Conservation (phyloP, 1,140 invertebrate genomes). For the Danaus plexippus region DNA sequence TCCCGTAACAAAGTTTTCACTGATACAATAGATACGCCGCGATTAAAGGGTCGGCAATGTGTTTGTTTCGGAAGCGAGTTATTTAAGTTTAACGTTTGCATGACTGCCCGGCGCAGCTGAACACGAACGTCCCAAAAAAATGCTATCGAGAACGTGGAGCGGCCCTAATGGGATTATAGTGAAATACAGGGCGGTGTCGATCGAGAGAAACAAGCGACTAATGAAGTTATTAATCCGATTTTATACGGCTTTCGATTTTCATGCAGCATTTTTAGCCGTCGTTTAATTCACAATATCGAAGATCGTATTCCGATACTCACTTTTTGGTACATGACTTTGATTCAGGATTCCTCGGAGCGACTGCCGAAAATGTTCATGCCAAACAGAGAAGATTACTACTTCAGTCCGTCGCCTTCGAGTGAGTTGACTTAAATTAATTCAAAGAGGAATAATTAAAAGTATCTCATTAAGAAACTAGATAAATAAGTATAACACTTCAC, state of each 20-base stretch:
- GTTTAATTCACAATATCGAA: conserved; percentile 9
- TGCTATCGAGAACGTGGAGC: conserved; percentile 32
- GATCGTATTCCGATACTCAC: conserved; percentile 8
- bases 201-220: conserved; percentile 68
- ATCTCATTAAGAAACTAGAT: too few relatives aligned
- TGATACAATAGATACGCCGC: too few relatives aligned
- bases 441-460: too few relatives aligned
- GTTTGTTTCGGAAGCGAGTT: too few relatives aligned
- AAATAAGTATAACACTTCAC: too few relatives aligned
- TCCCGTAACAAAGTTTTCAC: too few relatives aligned
- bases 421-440: conserved; percentile 9
- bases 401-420: conserved; percentile 38
- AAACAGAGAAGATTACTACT: conserved; percentile 39
- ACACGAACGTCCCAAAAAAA: conserved; percentile 23
- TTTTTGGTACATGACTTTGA: conserved; percentile 11
- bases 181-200: conserved; percentile 63
- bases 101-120: neutral
- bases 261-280: conserved; percentile 40
- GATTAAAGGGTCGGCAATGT: too few relatives aligned
- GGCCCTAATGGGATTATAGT: conserved; percentile 64
- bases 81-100: too few relatives aligned
- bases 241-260: conserved; percentile 54
- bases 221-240: conserved; percentile 71
- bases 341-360: conserved; percentile 42
- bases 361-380: conserved; percentile 24